Evolutionary conservation across 2,113 vertebrate genomes (phyloP).

Genomic region (Oncorhynchus mykiss): DNA sequence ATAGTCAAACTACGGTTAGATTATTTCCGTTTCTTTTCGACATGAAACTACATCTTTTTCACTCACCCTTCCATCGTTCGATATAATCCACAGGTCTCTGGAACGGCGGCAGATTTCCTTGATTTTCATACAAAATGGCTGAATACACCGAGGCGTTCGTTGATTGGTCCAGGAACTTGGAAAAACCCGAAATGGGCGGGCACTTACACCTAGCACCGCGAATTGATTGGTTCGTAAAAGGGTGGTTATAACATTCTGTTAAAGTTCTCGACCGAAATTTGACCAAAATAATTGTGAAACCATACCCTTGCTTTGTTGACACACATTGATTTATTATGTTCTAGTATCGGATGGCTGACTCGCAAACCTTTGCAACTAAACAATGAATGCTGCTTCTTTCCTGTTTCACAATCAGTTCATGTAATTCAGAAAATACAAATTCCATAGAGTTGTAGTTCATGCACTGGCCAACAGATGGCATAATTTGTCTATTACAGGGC

Average conservation of each 20-base stretch:
- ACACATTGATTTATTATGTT: too few relatives aligned
- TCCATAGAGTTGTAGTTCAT: not conserved
- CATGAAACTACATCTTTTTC: conserved; percentile 48
- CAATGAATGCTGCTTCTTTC: too few relatives aligned
- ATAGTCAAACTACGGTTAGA: rapidly evolving
- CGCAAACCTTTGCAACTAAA: too few relatives aligned
- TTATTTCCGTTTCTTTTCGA: conserved; percentile 19
- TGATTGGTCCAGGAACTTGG: conserved; percentile 64
- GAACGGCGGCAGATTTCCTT: conserved; percentile 60
- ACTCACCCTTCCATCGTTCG: conserved; percentile 99
- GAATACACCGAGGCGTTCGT: conserved; percentile 63
- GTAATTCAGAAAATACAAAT: too few relatives aligned
- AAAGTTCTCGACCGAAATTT: not conserved
- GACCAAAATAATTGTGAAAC: too few relatives aligned
- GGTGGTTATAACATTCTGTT: not conserved
- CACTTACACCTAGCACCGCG: not conserved
- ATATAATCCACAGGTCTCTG: conserved; percentile 86
- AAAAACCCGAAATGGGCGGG: conserved; percentile 57
- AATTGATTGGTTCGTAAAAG: conserved; percentile 61
- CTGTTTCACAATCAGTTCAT: too few relatives aligned
- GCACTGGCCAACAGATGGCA: not conserved
- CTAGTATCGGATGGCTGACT: too few relatives aligned
- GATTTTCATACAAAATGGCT: conserved; percentile 94
- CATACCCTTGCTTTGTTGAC: too few relatives aligned
- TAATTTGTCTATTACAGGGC: not conserved